A percentile compares a stretch with the other conserved stretches of the same genome.
Evolutionary conservation across 2,888 invertebrate genomes (phyloP).

Genomic region (Hofmannophila pseudospretella): DNA sequence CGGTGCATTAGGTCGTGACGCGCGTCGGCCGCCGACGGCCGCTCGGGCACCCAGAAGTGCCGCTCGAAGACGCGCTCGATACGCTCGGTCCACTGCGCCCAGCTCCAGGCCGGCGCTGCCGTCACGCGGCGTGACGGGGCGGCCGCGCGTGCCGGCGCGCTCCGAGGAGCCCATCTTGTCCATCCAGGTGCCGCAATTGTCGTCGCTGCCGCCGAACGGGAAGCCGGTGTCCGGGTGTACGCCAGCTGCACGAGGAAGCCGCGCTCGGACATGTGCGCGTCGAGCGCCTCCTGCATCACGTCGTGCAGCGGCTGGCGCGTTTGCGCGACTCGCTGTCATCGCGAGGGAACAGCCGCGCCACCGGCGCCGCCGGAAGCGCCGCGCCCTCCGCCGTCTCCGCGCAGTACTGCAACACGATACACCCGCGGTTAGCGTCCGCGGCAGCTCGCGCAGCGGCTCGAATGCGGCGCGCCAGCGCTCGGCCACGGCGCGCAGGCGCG

Average conservation of each 20-base stretch:
- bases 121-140: constrained; percentile 96
- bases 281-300: constrained; percentile 96
- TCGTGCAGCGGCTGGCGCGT: constrained; percentile 89
- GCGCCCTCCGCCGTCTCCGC: constrained; percentile 85
- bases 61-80: constrained; percentile 91
- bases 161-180: constrained; percentile 99
- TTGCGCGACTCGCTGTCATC: constrained; percentile 81
- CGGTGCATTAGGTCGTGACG: constrained; percentile 86
- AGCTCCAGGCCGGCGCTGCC: constrained; percentile 98
- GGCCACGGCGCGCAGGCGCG: constrained; percentile 39
- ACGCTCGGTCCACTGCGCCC: constrained; percentile 94
- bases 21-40: constrained; percentile 74
- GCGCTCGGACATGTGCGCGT: constrained; percentile 96
- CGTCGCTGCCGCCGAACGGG: constrained; percentile 96
- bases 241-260: constrained; percentile 97
- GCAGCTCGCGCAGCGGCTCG: constrained; percentile 84
- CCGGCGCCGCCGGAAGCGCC: constrained; percentile 82
- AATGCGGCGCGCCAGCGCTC: constrained; percentile 63
- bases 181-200: constrained; percentile 99
- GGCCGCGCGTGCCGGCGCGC: constrained; percentile 91
- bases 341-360: constrained; percentile 91
- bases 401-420: constrained; percentile 89
- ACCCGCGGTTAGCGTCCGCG: constrained; percentile 84
- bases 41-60: constrained; percentile 87
- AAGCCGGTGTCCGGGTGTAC: constrained; percentile 94